Conservation (phyloP, 2,113 vertebrate species). For the Engystomops pustulosus region DNA sequence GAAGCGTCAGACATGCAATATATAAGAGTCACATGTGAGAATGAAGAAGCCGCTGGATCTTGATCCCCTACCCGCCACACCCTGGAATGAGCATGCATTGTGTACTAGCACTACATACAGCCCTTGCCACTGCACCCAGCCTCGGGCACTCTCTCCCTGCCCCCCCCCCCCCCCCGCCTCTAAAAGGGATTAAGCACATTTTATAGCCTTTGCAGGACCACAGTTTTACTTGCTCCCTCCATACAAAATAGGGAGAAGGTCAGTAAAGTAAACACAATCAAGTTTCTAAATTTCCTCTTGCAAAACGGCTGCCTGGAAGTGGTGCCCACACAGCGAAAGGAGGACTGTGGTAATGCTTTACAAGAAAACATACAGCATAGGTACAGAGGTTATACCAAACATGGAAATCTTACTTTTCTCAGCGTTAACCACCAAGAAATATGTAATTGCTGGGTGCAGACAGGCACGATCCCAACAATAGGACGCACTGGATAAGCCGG, state of each 20-base stretch:
- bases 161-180: not conserved
- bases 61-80: slow-evolving; percentile 6
- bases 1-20: not conserved
- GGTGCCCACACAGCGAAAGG: not conserved
- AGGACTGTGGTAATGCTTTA: not conserved
- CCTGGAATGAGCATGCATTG: slow-evolving; percentile 14
- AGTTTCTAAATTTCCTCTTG: slow-evolving; percentile 34
- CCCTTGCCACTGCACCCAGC: not conserved
- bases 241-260: not conserved
- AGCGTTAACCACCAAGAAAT: not conserved
- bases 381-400: slow-evolving; percentile 32
- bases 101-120: not conserved
- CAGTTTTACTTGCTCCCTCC: not conserved
- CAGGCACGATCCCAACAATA: not conserved
- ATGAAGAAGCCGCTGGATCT: not conserved
- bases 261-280: not conserved
- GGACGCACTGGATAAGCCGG: not conserved
- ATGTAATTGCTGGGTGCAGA: not conserved
- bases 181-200: not conserved
- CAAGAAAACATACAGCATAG: not conserved
- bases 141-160: not conserved
- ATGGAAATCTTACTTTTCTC: not conserved
- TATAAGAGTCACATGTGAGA: not conserved
- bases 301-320: not conserved
- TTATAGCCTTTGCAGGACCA: slow-evolving; percentile 1